Conservation (phyloP, 2,888 invertebrate genomes). For the Globia sparganii region DNA sequence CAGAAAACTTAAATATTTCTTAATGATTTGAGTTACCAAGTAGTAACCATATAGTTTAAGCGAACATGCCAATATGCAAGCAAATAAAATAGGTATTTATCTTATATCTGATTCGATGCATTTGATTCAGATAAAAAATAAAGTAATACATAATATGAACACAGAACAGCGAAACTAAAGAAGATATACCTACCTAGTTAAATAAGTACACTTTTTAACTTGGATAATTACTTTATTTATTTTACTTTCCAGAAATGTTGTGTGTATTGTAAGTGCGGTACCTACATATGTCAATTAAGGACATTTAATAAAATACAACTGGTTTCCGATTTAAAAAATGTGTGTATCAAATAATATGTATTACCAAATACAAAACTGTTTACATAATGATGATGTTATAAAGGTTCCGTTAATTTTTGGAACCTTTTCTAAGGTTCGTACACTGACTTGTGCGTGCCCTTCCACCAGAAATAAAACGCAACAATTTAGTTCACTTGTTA, state of each 20-base stretch:
- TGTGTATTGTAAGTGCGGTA: neutral
- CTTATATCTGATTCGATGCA: neutral
- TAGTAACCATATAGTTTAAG: neutral
- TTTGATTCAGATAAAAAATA: neutral
- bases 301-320: neutral
- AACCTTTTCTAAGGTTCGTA: neutral
- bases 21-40: neutral
- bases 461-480: neutral
- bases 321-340: neutral
- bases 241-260: neutral
- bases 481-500: neutral
- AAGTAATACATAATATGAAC: neutral
- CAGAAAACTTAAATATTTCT: too few relatives aligned
- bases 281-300: neutral
- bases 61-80: neutral
- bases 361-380: neutral
- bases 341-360: neutral
- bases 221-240: neutral
- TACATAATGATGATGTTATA: neutral
- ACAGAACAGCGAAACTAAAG: neutral
- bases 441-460: neutral
- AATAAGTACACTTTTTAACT: neutral
- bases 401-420: neutral
- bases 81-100: neutral
- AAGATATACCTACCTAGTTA: neutral